phyloP scores from a whole-genome alignment of 2,797 vertebrate genomes.

The Petrocephalus schoutedeni region DNA sequence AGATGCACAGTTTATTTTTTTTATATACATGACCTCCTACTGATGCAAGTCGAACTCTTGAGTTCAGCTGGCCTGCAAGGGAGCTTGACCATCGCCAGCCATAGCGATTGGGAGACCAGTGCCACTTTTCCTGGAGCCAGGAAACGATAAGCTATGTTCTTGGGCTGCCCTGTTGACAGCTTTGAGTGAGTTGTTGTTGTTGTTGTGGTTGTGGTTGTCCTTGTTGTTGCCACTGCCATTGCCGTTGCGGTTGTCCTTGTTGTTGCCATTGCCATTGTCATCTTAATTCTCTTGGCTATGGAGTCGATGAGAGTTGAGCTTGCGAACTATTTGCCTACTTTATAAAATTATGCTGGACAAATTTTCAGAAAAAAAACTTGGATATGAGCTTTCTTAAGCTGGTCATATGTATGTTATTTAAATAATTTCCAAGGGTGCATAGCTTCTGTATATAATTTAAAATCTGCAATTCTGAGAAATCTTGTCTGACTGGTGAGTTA shows the following conservation, averaged over 20 bases:
- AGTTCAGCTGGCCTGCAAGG: background rate
- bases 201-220: background rate
- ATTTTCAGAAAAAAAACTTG: background rate
- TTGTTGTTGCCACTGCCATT: background rate
- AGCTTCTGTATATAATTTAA: background rate
- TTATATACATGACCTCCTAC: background rate
- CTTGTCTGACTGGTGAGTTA: background rate
- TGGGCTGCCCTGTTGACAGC: background rate
- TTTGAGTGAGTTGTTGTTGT: background rate
- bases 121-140: background rate
- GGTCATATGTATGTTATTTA: background rate
- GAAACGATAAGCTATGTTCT: background rate
- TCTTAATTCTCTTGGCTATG: background rate
- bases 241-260: background rate
- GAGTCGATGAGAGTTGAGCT: background rate
- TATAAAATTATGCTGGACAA: background rate
- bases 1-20: background rate
- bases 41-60: background rate
- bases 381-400: background rate
- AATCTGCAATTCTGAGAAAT: background rate
- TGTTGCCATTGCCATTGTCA: background rate
- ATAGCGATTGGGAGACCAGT: background rate
- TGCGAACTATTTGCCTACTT: background rate
- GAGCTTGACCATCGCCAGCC: background rate
- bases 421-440: background rate